phyloP scores from a whole-genome alignment of 2,797 vertebrate species.

The Thaleichthys pacificus region DNA sequence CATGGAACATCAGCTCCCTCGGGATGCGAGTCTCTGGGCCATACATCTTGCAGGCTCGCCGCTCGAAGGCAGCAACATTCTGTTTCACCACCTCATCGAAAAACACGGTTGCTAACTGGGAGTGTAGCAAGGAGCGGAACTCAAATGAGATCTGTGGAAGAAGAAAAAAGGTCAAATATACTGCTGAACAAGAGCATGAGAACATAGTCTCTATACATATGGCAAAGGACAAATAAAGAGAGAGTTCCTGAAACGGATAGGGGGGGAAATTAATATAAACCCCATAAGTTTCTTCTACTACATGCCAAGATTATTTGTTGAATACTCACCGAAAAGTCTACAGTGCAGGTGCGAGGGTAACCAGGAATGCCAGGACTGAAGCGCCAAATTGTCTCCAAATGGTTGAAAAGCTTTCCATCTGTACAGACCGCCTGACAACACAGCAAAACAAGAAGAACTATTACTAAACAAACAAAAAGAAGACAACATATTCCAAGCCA shows the following conservation, averaged over 20 bases:
- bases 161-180: background rate
- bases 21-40: constrained; percentile 92
- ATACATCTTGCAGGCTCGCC: constrained; percentile 81
- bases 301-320: background rate
- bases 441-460: background rate
- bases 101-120: constrained; percentile 91
- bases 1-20: constrained; percentile 92
- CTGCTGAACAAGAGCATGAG: background rate
- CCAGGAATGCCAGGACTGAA: constrained; percentile 95
- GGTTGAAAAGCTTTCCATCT: constrained; percentile 93
- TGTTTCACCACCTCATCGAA: constrained; percentile 96
- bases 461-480: constrained; percentile 4
- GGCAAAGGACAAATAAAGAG: background rate
- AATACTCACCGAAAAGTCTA: constrained; percentile 92
- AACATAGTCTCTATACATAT: background rate
- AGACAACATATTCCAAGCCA: background rate
- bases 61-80: constrained; percentile 92
- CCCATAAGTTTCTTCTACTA: background rate
- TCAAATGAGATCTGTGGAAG: constrained; percentile 89
- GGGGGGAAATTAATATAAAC: background rate
- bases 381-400: constrained; percentile 93
- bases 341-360: constrained; percentile 93
- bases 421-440: constrained; percentile 86
- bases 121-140: constrained; percentile 94
- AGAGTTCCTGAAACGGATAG: background rate